phyloP scores from a whole-genome alignment of 2,113 vertebrate species.

The Phoenicopterus ruber region DNA sequence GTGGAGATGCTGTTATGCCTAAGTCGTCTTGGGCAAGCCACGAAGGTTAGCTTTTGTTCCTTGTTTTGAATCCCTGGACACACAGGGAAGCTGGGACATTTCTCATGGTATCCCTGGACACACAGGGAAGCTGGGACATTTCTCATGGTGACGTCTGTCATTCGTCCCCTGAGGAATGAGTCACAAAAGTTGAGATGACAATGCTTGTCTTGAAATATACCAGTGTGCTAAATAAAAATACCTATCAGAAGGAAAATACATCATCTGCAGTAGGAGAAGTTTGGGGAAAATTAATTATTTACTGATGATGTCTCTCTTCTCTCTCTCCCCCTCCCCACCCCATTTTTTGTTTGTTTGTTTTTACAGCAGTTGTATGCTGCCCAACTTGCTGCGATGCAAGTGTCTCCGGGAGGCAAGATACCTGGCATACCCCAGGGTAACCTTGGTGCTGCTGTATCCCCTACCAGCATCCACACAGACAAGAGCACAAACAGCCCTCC shows the following conservation, averaged over 20 bases:
- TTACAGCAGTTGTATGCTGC: conserved; percentile 95
- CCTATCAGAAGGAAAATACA: neutral
- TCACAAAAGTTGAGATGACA: conserved; percentile 52
- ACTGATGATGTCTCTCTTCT: conserved; percentile 63
- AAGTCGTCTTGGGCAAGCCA: neutral
- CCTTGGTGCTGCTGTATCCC: conserved; percentile 88
- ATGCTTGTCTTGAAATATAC: conserved; percentile 33
- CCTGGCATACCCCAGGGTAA: conserved; percentile 87
- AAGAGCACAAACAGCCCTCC: conserved; percentile 91
- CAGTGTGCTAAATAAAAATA: conserved; percentile 59
- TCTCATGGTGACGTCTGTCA: conserved; percentile 70
- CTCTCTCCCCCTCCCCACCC: neutral
- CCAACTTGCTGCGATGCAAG: conserved; percentile 97
- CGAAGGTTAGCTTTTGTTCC: neutral
- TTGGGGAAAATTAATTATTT: conserved; percentile 71
- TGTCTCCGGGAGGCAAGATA: conserved; percentile 95
- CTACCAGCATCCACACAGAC: conserved; percentile 90
- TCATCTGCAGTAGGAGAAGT: neutral
- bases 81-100: conserved; percentile 59
- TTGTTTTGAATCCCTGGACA: neutral
- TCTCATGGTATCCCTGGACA: conserved; percentile 34
- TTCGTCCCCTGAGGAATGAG: conserved; percentile 66
- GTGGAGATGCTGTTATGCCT: neutral
- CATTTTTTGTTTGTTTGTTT: neutral
- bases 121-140: conserved; percentile 59